Base-by-base conservation (phyloP, 2,888 invertebrate species). In the Epinotia brunnichana region DNA sequence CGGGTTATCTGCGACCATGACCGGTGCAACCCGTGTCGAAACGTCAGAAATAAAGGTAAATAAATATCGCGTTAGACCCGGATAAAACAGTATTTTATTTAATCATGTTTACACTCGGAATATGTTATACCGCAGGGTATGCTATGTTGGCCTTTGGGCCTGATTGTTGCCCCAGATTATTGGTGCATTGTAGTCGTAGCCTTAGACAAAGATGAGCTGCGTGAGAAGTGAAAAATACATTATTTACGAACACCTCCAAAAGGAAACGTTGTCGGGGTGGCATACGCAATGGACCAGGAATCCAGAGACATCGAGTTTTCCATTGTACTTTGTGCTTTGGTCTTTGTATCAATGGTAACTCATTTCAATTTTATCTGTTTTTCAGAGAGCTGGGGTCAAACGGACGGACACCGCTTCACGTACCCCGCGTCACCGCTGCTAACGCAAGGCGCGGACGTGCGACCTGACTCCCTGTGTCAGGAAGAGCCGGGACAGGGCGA, bases 351-450 rank as follows among this genome's bases (percentile, higher is more conserved):
- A 35, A 35, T 9, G 0, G 35, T 35, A 7, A 7, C 35, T 35
- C 35, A 9, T 35, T 41, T 15, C 19, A 48, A 1, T 21, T n/a
- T 10, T 51, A 48, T 60, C 64, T 44, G 73, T 74, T 75, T 81
- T 82, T 11, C 88, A 94, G 94, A 92, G 80, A 93, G 90, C 72
- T 92, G 90, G 90, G 95, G 93, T 57, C 95, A 94, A 77, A 94
- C 94, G 21, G 96, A 97, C 85, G 96, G 97, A 67, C 94, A 96
- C 21, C 95, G 96, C 10, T 96, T 97, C 85, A 94, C 94, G 44
- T 96, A 95, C 81, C 97, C 97, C 0, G 94, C 96, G 1, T 96
- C 96, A 0, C 97, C 97, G 0, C 91, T 97, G 54, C 91, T 97
- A 74, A 96, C 97, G 1, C 97, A 97, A 83, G 92, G 93, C 0